Conservation (phyloP, 2,888 invertebrate genomes). For the Hypomecis atomaria region DNA sequence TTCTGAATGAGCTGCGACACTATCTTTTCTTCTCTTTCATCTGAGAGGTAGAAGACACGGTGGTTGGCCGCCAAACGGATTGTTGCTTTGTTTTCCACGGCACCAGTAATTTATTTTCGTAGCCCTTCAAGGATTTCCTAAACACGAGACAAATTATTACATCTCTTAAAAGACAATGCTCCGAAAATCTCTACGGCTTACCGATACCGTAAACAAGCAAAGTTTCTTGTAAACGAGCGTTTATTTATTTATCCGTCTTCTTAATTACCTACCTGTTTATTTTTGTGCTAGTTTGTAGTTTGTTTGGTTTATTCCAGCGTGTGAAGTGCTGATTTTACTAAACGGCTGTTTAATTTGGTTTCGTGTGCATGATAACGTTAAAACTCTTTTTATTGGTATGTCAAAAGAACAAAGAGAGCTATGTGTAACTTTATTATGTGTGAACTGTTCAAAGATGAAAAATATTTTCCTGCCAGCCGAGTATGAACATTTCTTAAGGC, state of each 20-base stretch:
- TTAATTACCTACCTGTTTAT: constrained; percentile 1
- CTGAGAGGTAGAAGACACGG: constrained; percentile 13
- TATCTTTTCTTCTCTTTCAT: neutral
- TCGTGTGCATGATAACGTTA: neutral
- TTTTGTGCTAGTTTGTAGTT: neutral
- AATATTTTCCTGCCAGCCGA: no score
- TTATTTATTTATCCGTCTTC: constrained; percentile 2
- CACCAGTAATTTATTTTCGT: constrained; percentile 24
- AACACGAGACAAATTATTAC: constrained; percentile 33
- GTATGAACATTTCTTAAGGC: no score
- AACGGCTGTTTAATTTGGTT: neutral
- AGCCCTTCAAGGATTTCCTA: constrained; percentile 29
- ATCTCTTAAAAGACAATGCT: constrained; percentile 13
- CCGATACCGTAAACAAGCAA: constrained; percentile 9
- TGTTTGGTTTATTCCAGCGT: no score
- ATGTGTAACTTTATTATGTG: no score
- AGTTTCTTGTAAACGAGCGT: constrained; percentile 7
- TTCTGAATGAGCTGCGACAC: no score
- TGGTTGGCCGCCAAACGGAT: constrained; percentile 17
- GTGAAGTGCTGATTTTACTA: no score
- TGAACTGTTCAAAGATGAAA: no score
- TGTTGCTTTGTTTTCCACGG: constrained; percentile 26
- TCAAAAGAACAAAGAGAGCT: no score
- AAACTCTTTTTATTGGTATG: neutral
- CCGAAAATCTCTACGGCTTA: constrained; percentile 18